Percentiles rank a stretch among this genome's conserved stretches.
phyloP scores from a whole-genome alignment of 1,140 invertebrate species.

The Euura saliciscinereae region DNA sequence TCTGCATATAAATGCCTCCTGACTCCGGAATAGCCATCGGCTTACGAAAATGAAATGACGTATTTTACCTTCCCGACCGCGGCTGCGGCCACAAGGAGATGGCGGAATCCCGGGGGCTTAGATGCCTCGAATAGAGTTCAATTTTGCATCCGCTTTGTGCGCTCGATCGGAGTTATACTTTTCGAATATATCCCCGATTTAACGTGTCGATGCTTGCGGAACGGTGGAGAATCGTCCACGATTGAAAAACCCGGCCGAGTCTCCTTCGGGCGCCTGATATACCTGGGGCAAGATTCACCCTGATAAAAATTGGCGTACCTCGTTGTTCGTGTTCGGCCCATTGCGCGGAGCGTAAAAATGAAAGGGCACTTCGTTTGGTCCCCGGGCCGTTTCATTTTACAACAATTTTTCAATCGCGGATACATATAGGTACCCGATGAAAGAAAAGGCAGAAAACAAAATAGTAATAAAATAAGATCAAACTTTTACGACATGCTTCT shows the following conservation, averaged over 20 bases:
- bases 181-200: background rate
- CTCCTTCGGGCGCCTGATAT: background rate
- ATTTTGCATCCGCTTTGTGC: slow-evolving; percentile 1
- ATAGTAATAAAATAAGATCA: background rate
- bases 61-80: background rate
- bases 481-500: slow-evolving; percentile 4
- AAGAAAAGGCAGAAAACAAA: background rate
- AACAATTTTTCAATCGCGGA: background rate
- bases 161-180: background rate
- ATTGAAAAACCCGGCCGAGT: background rate
- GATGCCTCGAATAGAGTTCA: background rate
- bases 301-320: background rate
- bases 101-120: background rate
- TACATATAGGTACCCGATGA: background rate
- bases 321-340: background rate
- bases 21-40: background rate
- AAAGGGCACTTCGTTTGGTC: background rate
- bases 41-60: background rate
- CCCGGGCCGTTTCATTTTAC: background rate
- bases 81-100: background rate
- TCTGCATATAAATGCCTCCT: background rate
- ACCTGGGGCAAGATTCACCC: background rate
- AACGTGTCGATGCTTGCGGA: background rate
- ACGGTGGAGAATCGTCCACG: background rate
- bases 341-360: background rate